Percentiles rank a stretch among this genome's conserved stretches.
phyloP scores from a whole-genome alignment of 2,888 invertebrate genomes.

The Metellina segmentata region DNA sequence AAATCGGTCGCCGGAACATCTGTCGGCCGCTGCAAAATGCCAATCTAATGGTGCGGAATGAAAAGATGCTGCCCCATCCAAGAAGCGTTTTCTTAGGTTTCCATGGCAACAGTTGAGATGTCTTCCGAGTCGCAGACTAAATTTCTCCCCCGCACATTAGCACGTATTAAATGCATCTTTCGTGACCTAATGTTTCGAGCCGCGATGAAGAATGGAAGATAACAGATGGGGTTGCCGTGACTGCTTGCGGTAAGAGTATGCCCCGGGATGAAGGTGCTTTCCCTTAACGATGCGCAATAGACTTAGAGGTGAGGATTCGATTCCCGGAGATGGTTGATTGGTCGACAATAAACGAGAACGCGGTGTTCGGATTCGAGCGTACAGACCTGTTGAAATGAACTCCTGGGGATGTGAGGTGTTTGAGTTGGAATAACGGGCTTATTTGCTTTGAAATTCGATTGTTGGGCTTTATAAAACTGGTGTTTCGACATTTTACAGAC shows the following conservation, averaged over 20 bases:
- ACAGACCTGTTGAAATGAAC: background rate
- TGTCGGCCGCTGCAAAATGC: constrained; percentile 31
- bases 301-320: constrained; percentile 1
- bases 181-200: constrained; percentile 57
- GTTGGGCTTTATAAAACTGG: too few species aligned
- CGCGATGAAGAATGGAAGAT: background rate
- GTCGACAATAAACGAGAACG: background rate
- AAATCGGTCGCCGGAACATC: constrained; percentile 5
- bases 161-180: constrained; percentile 60
- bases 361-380: background rate
- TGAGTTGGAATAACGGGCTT: too few species aligned
- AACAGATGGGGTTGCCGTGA: constrained; percentile 48
- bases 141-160: constrained; percentile 45
- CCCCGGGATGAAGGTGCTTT: background rate
- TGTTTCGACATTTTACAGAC: too few species aligned
- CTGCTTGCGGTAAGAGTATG: constrained; percentile 20
- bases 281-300: constrained; percentile 16
- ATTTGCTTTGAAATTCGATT: too few species aligned
- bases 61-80: background rate
- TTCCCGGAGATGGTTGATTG: constrained; percentile 1
- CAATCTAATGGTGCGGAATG: background rate
- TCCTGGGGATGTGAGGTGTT: too few species aligned
- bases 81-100: constrained; percentile 25
- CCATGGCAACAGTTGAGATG: constrained; percentile 45
- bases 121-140: constrained; percentile 21